Base-by-base conservation (phyloP, 2,797 vertebrate species). In the Arrhamphus sclerolepis region DNA sequence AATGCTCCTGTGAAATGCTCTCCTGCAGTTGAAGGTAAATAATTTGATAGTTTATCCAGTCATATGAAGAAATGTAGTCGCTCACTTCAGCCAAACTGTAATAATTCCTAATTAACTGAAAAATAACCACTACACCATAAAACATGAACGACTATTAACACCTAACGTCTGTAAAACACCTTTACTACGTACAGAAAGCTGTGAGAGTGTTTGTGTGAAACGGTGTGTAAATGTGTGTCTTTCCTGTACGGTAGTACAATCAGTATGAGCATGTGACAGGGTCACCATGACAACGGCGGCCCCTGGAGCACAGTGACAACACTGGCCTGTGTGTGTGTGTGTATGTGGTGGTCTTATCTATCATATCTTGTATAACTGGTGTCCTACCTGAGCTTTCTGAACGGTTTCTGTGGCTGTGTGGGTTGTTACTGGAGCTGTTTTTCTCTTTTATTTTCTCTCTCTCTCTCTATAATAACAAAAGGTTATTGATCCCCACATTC, bases 231-330 rank as follows among this genome's bases (percentile, higher is more conserved):
- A 21, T 22, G 38, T 56, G 43, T 48, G 38, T 41, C 56, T 38
- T 47, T 17, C 7, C 46, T 65, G 56, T 64, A 70, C 77, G 72
- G 60, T 69, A 31, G 62, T 75, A 80, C 81, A 85, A 81, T 83
- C 71, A 73, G 73, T 74, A 63, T 83, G 77, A 75, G 67, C 84
- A 84, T 84, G 78, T 77, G 86, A 80, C 71, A 59, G 47, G 70
- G 87, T 91, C 82, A 57, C 90, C 90, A 92, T 92, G 85, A 88
- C 89, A 89, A 91, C 90, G 68, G 63, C 57, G 70, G 51, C 89
- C 86, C 84, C 84, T 70, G 61, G 82, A 78, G 90, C 84, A 66
- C 40, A 52, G 78, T 71, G 78, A 85, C 77, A 47, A 89, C 83
- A 85, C 66, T 46, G 64, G 59, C 50, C 53, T 75, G 56, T 56